Evolutionary conservation across 2,797 vertebrate genomes (phyloP).

Genomic region (Poecilia picta): DNA sequence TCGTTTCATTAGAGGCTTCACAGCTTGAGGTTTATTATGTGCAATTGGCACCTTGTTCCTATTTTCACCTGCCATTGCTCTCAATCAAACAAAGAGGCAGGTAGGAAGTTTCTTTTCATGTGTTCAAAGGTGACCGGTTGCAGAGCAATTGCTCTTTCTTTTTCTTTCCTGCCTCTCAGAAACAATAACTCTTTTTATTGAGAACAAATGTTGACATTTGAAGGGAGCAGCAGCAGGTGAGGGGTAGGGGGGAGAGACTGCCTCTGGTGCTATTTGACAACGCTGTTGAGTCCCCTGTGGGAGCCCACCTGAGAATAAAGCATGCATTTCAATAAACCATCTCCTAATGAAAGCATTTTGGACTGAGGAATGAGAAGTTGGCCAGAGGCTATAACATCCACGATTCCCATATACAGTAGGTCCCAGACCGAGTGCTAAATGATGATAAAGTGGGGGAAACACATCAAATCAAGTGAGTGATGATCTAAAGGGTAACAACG

Average conservation of each 20-base stretch:
- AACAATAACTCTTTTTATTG: constrained; percentile 91
- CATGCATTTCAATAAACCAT: constrained; percentile 85
- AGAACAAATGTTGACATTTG: constrained; percentile 94
- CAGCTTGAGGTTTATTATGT: constrained; percentile 70
- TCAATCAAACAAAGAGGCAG: constrained; percentile 79
- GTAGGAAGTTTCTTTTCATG: constrained; percentile 79
- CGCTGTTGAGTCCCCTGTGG: constrained; percentile 70
- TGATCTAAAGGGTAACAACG: constrained; percentile 34
- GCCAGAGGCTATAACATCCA: constrained; percentile 55
- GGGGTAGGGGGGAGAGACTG: constrained; percentile 74
- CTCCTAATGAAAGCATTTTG: constrained; percentile 77
- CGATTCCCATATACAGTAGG: constrained; percentile 33
- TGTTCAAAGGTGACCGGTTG: constrained; percentile 84
- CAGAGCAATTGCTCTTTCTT: constrained; percentile 72
- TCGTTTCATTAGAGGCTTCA: constrained; percentile 55
- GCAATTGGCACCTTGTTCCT: constrained; percentile 59
- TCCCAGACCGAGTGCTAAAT: constrained; percentile 37
- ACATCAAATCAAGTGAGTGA: constrained; percentile 14
- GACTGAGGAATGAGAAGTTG: constrained; percentile 61
- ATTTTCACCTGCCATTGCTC: constrained; percentile 76
- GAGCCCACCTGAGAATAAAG: constrained; percentile 88
- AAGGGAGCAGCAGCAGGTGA: constrained; percentile 68
- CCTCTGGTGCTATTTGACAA: constrained; percentile 82
- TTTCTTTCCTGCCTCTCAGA: constrained; percentile 73
- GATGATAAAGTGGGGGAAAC: constrained; percentile 24